Evolutionary conservation across 2,888 invertebrate species (phyloP).

Genomic region (Pemphredon lugubris): DNA sequence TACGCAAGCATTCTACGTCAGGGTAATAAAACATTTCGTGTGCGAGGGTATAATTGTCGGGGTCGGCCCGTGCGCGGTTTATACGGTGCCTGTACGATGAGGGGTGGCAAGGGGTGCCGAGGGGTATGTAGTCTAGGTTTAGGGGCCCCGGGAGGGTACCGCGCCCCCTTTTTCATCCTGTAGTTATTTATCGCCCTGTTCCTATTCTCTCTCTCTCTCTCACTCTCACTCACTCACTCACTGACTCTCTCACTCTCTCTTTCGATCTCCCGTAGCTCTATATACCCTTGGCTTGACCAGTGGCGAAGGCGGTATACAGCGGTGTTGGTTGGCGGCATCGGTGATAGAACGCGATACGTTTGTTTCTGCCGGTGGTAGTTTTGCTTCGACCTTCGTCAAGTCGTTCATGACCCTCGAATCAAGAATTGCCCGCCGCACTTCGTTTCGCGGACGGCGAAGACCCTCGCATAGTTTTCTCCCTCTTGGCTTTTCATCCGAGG

Average conservation of each 20-base stretch:
- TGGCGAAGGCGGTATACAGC: constrained; percentile 64
- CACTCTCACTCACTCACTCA: no score
- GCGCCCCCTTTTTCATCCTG: constrained; percentile 79
- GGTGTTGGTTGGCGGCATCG: constrained; percentile 51
- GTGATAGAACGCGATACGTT: constrained; percentile 68
- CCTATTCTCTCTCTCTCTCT: no score
- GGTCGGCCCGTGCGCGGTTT: constrained; percentile 73
- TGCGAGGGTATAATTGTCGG: constrained; percentile 79
- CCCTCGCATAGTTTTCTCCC: constrained; percentile 39
- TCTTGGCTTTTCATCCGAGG: constrained; percentile 34
- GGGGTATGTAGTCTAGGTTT: constrained; percentile 76
- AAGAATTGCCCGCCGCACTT: constrained; percentile 61
- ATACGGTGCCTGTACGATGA: constrained; percentile 58
- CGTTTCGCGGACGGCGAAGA: constrained; percentile 19
- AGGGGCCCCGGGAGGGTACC: constrained; percentile 79
- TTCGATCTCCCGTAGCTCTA: constrained; percentile 45
- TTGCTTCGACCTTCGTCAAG: constrained; percentile 74
- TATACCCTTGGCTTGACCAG: constrained; percentile 65
- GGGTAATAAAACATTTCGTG: constrained; percentile 79
- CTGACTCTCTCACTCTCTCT: constrained; percentile 63
- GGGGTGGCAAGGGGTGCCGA: constrained; percentile 59
- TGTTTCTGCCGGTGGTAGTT: constrained; percentile 53
- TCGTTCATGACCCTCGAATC: constrained; percentile 63
- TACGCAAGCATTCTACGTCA: constrained; percentile 66
- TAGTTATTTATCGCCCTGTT: constrained; percentile 78